A percentile compares a stretch with the other conserved stretches of the same genome.
Evolutionary conservation across 2,113 vertebrate species (phyloP).

Genomic region (Pomatorhinus ruficollis): DNA sequence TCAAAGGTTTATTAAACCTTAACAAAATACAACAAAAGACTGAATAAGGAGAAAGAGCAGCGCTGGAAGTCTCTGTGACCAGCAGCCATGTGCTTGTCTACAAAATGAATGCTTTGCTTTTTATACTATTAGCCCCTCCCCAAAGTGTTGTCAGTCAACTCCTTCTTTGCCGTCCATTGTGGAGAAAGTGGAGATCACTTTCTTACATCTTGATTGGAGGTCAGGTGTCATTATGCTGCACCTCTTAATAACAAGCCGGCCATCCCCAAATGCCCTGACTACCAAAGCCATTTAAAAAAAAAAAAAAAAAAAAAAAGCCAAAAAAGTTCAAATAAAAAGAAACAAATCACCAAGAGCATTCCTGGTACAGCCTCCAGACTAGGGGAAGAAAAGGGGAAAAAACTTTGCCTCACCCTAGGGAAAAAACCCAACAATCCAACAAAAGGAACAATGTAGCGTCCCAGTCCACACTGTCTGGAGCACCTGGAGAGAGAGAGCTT

Average conservation of each 20-base stretch:
- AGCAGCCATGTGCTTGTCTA: not conserved
- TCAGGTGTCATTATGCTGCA: not conserved
- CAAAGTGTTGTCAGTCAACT: not conserved
- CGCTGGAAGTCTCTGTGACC: too few relatives aligned
- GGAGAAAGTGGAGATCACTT: not conserved
- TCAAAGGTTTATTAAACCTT: too few relatives aligned
- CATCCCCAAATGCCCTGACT: not conserved
- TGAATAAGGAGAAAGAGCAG: too few relatives aligned
- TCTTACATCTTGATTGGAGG: not conserved
- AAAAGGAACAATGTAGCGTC: not conserved
- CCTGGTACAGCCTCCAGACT: not conserved
- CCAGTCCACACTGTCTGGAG: not conserved
- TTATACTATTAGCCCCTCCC: not conserved
- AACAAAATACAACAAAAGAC: too few relatives aligned
- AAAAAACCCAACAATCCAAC: not conserved
- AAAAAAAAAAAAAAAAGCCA: not conserved
- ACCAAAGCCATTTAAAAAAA: not conserved
- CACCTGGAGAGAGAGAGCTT: not conserved
- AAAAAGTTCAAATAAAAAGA: not conserved
- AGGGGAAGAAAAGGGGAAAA: not conserved
- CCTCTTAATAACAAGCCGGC: not conserved
- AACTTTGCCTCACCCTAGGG: not conserved
- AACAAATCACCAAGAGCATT: not conserved
- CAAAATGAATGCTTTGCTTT: not conserved
- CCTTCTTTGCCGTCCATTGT: not conserved